Conservation (phyloP, 2,888 invertebrate genomes). For the Lepas anatifera region DNA sequence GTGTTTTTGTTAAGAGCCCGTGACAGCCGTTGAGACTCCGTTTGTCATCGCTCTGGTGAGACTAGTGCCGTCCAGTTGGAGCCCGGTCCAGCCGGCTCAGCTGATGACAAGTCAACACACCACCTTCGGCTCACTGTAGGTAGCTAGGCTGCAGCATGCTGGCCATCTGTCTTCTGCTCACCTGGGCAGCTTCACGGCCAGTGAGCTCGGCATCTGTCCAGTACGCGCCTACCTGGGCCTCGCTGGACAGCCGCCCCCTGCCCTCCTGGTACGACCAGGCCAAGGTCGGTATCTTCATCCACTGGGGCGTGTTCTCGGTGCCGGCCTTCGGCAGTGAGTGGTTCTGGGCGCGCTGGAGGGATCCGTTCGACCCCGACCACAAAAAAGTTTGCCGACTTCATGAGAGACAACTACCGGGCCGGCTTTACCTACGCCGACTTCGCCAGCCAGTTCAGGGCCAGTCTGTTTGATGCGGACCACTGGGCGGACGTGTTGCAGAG, state of each 20-base stretch:
- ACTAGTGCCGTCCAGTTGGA: no score
- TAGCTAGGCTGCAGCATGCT: no score
- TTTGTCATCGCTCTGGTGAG: no score
- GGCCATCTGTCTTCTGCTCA: no score
- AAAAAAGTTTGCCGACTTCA: slow-evolving; percentile 43
- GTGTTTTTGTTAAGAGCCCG: no score
- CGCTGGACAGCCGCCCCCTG: slow-evolving; percentile 66
- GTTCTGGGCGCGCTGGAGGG: slow-evolving; percentile 78
- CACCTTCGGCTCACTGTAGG: no score
- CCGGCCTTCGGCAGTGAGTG: slow-evolving; percentile 79
- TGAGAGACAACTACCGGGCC: slow-evolving; percentile 70
- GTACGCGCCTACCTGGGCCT: slow-evolving; percentile 67
- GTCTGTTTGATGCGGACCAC: slow-evolving; percentile 62
- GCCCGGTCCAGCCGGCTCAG: no score
- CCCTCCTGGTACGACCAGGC: slow-evolving; percentile 81
- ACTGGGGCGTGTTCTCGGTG: slow-evolving; percentile 88
- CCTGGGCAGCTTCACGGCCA: no score
- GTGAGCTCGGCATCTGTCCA: not conserved
- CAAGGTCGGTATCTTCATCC: slow-evolving; percentile 84
- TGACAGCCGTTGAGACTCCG: no score
- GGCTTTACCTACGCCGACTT: slow-evolving; percentile 66
- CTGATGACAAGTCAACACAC: no score
- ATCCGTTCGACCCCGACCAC: not conserved
- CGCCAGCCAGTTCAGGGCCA: slow-evolving; percentile 68
- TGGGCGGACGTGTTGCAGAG: slow-evolving; percentile 73